A percentile compares a stretch with the other conserved stretches of the same genome.
Conservation (phyloP, 2,888 invertebrate genomes). For the Serripes groenlandicus region DNA sequence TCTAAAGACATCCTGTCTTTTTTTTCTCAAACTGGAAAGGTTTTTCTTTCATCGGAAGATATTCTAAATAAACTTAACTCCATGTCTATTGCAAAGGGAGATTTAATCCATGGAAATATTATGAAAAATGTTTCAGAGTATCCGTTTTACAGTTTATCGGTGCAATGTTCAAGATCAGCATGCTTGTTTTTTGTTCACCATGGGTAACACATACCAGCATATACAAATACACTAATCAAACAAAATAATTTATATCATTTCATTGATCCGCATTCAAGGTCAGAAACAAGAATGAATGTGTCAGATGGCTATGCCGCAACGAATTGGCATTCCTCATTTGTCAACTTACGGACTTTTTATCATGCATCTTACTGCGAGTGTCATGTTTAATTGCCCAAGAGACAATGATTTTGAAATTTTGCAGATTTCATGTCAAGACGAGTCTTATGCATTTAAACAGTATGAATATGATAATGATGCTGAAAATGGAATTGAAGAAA, state of each 20-base stretch:
- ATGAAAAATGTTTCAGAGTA: not conserved
- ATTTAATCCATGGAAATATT: not conserved
- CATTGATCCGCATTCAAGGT: slow-evolving; percentile 28
- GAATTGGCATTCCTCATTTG: not conserved
- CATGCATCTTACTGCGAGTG: not conserved
- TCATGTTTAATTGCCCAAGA: not conserved
- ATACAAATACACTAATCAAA: slow-evolving; percentile 25
- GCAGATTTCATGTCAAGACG: not conserved
- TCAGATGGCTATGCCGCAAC: slow-evolving; percentile 16
- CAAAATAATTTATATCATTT: not conserved
- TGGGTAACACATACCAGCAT: slow-evolving; percentile 6
- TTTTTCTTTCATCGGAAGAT: not conserved
- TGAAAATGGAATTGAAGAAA: not conserved
- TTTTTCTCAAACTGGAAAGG: not conserved
- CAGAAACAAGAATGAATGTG: not conserved
- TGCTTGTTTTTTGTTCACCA: slow-evolving; percentile 2
- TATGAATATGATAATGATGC: not conserved
- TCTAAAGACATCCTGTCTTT: not conserved
- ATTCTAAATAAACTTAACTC: not conserved
- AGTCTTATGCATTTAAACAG: not conserved
- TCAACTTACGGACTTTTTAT: slow-evolving; percentile 6
- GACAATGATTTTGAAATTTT: not conserved
- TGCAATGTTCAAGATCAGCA: not conserved
- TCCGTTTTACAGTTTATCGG: not conserved
- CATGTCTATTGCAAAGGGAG: not conserved